Percentiles rank a stretch among this genome's conserved stretches.
Evolutionary conservation across 2,888 invertebrate genomes (phyloP).

Genomic region (Lasioglossum vierecki): DNA sequence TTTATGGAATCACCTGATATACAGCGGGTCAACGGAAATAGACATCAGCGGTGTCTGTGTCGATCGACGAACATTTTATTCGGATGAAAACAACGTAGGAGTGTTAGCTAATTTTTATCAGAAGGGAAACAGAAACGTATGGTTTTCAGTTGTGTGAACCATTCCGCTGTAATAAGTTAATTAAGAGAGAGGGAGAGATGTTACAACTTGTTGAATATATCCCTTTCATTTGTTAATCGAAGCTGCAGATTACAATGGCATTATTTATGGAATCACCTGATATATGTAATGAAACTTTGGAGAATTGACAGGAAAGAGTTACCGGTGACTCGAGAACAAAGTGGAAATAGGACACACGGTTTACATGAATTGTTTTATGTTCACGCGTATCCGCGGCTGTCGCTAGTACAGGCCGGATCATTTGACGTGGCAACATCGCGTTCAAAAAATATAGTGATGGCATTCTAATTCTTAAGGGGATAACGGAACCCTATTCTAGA

Average conservation of each 20-base stretch:
- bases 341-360: neutral
- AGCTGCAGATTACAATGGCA: neutral
- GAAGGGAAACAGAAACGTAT: neutral
- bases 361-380: neutral
- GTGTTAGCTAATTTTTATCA: neutral
- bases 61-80: neutral
- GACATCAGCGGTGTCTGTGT: neutral
- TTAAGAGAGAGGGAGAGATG: neutral
- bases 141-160: neutral
- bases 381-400: neutral
- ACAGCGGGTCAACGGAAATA: neutral
- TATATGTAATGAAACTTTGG: neutral
- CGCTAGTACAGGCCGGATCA: no score
- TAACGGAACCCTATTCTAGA: no score
- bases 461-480: no score
- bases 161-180: neutral
- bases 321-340: neutral
- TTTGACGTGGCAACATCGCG: no score
- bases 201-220: neutral
- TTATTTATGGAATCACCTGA: constrained; percentile 23
- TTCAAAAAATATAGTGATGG: no score
- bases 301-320: neutral
- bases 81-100: neutral
- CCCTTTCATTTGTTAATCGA: neutral
- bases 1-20: neutral